A percentile compares a stretch with the other conserved stretches of the same genome.
Evolutionary conservation across 1,140 invertebrate genomes (phyloP).

Genomic region (Trachymyrmex septentrionalis): DNA sequence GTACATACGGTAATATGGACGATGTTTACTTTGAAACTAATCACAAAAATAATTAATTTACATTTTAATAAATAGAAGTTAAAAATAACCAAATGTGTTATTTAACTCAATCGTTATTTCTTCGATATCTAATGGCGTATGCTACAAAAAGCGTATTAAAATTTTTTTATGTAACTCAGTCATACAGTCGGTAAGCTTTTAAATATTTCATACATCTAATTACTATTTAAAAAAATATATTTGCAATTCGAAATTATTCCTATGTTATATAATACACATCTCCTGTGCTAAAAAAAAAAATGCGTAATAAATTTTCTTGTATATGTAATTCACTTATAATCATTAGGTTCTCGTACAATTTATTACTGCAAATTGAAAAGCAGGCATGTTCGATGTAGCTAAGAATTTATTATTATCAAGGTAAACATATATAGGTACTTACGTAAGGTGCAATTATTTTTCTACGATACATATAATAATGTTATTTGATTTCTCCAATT

Average conservation of each 20-base stretch:
- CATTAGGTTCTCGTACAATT: conserved; percentile 1
- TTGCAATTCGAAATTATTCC: not conserved
- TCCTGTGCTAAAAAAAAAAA: not conserved
- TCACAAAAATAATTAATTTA: too few species aligned
- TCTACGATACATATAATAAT: not conserved
- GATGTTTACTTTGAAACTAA: too few species aligned
- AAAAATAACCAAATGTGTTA: too few species aligned
- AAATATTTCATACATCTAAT: not conserved
- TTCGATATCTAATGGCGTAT: too few species aligned
- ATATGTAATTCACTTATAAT: not conserved
- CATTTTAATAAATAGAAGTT: too few species aligned
- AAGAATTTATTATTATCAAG: not conserved
- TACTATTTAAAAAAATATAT: not conserved
- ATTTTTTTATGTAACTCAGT: too few species aligned
- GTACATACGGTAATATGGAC: too few species aligned
- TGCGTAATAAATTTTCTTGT: not conserved
- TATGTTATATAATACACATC: not conserved
- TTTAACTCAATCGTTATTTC: too few species aligned
- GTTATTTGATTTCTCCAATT: conserved; percentile 45
- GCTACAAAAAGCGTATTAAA: too few species aligned
- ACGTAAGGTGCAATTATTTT: conserved; percentile 18
- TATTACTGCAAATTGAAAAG: conserved; percentile 9
- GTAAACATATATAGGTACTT: not conserved
- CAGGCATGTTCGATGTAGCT: not conserved
- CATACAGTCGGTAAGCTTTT: not conserved